Percentiles rank a stretch among this genome's conserved stretches.
Conservation (phyloP, 2,888 invertebrate species). For the Desoria tigrina region DNA sequence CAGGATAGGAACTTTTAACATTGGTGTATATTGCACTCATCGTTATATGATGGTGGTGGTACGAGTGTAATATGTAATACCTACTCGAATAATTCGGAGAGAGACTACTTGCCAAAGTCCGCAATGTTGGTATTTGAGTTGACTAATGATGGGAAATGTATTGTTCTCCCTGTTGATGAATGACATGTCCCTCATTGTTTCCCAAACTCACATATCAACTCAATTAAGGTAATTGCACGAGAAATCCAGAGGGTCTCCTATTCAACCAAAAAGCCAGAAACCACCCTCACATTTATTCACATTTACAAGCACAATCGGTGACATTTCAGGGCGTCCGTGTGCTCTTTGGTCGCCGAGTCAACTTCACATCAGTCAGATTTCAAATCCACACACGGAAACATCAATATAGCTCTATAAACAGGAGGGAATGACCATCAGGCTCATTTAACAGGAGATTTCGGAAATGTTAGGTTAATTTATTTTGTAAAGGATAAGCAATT, state of each 20-base stretch:
- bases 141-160: constrained; percentile 8
- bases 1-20: too few relatives aligned
- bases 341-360: background rate
- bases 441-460: too few relatives aligned
- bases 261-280: background rate
- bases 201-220: constrained; percentile 28
- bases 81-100: too few relatives aligned
- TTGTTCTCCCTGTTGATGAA: constrained; percentile 20
- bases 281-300: background rate
- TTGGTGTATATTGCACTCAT: too few relatives aligned
- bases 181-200: constrained; percentile 19
- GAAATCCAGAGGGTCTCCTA: constrained; percentile 8
- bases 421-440: too few relatives aligned
- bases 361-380: background rate
- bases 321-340: background rate
- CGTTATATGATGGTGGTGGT: too few relatives aligned
- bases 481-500: too few relatives aligned
- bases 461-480: too few relatives aligned
- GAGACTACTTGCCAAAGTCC: too few relatives aligned
- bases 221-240: constrained; percentile 36
- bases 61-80: too few relatives aligned
- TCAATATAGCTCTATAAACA: too few relatives aligned
- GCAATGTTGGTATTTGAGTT: too few relatives aligned
- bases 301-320: constrained; percentile 1
- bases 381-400: background rate